A percentile compares a stretch with the other conserved stretches of the same genome.
Conservation (phyloP, 2,888 invertebrate genomes). For the Laspeyria flexula region DNA sequence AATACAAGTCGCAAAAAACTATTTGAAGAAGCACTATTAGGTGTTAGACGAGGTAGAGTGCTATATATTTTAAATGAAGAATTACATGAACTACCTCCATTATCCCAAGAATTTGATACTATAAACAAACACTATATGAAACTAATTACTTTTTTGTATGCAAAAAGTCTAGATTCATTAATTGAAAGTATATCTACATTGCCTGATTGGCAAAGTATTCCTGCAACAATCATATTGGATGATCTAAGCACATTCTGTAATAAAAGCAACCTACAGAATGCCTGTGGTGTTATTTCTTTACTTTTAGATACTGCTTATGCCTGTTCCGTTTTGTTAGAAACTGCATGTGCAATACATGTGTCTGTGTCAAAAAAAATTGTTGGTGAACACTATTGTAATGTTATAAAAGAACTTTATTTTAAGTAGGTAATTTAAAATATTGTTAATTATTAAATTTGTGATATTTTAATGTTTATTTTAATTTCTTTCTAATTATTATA, state of each 20-base stretch:
- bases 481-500: too few species aligned
- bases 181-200: slow-evolving; percentile 68
- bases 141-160: slow-evolving; percentile 79
- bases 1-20: slow-evolving; percentile 62
- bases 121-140: slow-evolving; percentile 73
- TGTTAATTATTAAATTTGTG: too few species aligned
- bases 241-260: slow-evolving; percentile 65
- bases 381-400: slow-evolving; percentile 61
- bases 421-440: slow-evolving; percentile 19
- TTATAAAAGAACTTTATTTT: slow-evolving; percentile 42
- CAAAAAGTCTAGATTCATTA: slow-evolving; percentile 61
- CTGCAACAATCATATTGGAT: slow-evolving; percentile 73
- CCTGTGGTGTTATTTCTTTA: slow-evolving; percentile 69
- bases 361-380: slow-evolving; percentile 57
- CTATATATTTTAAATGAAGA: slow-evolving; percentile 72
- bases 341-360: slow-evolving; percentile 56
- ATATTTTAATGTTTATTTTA: too few species aligned
- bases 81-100: slow-evolving; percentile 70
- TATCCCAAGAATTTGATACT: slow-evolving; percentile 68
- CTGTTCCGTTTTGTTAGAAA: slow-evolving; percentile 56
- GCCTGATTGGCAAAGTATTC: slow-evolving; percentile 72
- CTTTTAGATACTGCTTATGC: slow-evolving; percentile 61
- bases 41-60: slow-evolving; percentile 71
- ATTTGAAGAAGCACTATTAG: slow-evolving; percentile 68
- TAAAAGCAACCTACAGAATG: slow-evolving; percentile 60